Evolutionary conservation across 2,113 vertebrate genomes (phyloP), one percentile per base, ranked within the genome.

Genomic region (Nannospalax galili): DNA sequence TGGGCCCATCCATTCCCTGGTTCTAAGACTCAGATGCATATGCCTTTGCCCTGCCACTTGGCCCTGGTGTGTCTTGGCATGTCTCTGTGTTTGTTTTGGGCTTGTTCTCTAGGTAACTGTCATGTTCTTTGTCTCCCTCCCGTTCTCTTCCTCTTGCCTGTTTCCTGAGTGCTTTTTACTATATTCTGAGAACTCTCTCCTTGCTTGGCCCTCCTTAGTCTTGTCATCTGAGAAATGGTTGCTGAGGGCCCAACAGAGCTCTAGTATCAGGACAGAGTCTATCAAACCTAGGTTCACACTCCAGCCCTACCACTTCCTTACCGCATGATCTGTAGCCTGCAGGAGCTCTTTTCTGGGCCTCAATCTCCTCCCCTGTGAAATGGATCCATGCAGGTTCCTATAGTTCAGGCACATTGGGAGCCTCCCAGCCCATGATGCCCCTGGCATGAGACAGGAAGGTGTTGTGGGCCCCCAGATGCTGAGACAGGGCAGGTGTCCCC

Each of bases 61-160:
- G 30, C 14, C 67, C 40, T 17, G 16, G 80, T 62, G 22, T 32
- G 30, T 42, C 2, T 32, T 56, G 5, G 22, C 26, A 26, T 62
- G 62, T 2, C 0, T 0, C 20, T 40, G 32, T 9, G 0, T 14
- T 7, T 7, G 19, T 35, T 22, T 37, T 14, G 7, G 9, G 37
- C 74, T 15, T 48, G 48, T 79, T 11, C 24, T 4, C n/a, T 5
- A 3, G 17, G 60, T 42, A 24, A 65, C 30, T 15, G 15, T 67
- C 65, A 52, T 52, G 17, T 16, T 79, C 56, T 67, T 37, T 26
- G 84, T 26, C 42, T 70, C 58, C 48, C 11, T 32, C 16, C 69
- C 26, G 20, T 15, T 69, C 62, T 58, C 35, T 60, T 45, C 60
- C 17, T 7, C 52, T 77, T 35, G 5, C 17, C 42, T 32, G 9